Percentiles rank a stretch among this genome's conserved stretches.
Conservation (phyloP, 1,140 invertebrate species). For the Drosophila insularis region DNA sequence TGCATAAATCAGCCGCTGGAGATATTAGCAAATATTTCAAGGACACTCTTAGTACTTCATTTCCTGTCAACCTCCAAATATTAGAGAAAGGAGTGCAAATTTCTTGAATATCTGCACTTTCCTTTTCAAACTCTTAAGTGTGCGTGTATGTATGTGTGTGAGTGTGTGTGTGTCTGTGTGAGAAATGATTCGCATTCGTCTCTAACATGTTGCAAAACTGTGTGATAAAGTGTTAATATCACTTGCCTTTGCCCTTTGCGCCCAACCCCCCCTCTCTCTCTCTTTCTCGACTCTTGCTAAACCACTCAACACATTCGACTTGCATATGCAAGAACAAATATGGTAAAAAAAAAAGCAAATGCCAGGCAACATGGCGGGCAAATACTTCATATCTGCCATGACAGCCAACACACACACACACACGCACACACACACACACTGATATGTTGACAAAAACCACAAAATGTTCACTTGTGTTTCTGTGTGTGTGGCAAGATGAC, state of each 20-base stretch:
- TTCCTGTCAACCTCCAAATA: background rate
- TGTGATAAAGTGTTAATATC: conserved; percentile 46
- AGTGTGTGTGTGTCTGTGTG: background rate
- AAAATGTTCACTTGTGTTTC: conserved; percentile 32
- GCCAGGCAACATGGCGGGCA: conserved; percentile 42
- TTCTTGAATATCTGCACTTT: background rate
- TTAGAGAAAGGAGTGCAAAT: background rate
- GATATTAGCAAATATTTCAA: too few species aligned
- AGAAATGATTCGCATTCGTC: background rate
- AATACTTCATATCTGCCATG: conserved; percentile 51
- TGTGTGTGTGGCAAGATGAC: conserved; percentile 9
- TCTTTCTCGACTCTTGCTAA: background rate
- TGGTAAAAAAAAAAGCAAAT: conserved; percentile 30
- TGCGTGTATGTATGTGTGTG: too few species aligned
- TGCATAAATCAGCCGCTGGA: too few species aligned
- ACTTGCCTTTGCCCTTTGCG: too few species aligned
- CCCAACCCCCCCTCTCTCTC: background rate
- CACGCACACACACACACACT: conserved; percentile 26
- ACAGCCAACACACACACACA: conserved; percentile 18
- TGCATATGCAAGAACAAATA: conserved; percentile 27
- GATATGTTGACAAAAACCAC: conserved; percentile 29
- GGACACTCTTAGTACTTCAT: too few species aligned
- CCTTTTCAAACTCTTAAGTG: background rate
- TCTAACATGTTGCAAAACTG: conserved; percentile 17
- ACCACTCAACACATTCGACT: conserved; percentile 14